phyloP scores from a whole-genome alignment of 2,888 invertebrate species.

The Gymnoscelis rufifasciata region DNA sequence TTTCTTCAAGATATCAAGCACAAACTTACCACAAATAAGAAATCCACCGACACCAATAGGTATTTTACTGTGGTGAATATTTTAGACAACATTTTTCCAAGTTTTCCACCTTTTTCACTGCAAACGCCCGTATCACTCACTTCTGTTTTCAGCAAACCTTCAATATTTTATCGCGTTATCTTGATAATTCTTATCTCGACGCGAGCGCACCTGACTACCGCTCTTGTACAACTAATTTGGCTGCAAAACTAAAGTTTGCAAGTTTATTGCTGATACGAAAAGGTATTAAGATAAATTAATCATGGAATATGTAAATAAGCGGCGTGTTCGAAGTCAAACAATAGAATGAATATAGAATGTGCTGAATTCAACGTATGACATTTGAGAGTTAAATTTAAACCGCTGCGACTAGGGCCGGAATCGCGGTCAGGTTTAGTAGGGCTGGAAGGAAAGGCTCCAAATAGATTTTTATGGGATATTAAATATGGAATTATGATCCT shows the following conservation, averaged over 20 bases:
- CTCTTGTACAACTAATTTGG: conserved; percentile 20
- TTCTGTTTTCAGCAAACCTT: conserved; percentile 44
- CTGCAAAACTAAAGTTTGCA: conserved; percentile 6
- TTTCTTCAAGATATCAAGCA: neutral
- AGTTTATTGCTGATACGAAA: conserved; percentile 2
- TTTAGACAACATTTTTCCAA: conserved; percentile 62
- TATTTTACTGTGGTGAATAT: conserved; percentile 71
- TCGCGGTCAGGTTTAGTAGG: conserved; percentile 11
- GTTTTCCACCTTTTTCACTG: neutral
- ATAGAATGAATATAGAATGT: conserved; percentile 16
- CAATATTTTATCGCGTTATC: conserved; percentile 70
- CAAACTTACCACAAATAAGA: conserved; percentile 67
- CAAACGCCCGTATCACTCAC: neutral
- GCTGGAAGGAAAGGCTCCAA: neutral
- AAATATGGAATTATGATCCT: too few relatives aligned
- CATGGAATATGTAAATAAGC: neutral
- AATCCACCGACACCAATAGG: conserved; percentile 58
- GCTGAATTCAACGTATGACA: conserved; percentile 26
- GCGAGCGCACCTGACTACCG: conserved; percentile 15
- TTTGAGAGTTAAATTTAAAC: conserved; percentile 30
- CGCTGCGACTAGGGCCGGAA: conserved; percentile 10
- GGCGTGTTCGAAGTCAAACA: conserved; percentile 20
- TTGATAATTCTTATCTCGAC: conserved; percentile 71
- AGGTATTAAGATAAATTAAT: neutral
- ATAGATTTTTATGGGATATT: too few relatives aligned